These are phyloP conservation scores for Limnephilus lunatus DNA, from an alignment of 2,888 invertebrate genomes.

Conservation along the genomic window DNA sequence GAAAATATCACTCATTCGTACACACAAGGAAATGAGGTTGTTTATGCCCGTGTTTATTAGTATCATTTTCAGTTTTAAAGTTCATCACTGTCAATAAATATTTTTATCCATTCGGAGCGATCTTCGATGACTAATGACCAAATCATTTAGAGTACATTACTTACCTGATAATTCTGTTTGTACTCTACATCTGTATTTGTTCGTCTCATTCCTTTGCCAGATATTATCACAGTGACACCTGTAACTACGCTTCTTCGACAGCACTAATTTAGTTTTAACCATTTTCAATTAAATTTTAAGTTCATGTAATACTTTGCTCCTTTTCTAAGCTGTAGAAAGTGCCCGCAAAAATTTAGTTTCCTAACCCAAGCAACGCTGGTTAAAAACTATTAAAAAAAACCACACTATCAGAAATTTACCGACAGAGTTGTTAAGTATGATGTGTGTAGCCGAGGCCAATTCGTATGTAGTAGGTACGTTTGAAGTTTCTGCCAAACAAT, in stretches of 20 bases:
- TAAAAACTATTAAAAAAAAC: background rate
- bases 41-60: background rate
- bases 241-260: background rate
- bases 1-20: too few relatives aligned
- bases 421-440: background rate
- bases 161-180: background rate
- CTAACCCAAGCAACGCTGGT: background rate
- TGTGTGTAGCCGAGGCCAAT: background rate
- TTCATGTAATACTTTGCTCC: background rate
- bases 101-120: background rate
- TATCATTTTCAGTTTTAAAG: background rate
- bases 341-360: background rate
- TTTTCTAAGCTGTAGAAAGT: background rate
- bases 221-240: background rate
- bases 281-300: background rate
- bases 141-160: background rate
- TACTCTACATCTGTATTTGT: background rate
- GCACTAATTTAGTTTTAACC: background rate
- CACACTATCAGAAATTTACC: background rate
- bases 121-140: too few relatives aligned
- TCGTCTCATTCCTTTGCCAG: background rate
- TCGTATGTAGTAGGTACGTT: background rate
- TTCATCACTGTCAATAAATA: too few relatives aligned
- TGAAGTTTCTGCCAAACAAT: background rate
- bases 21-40: too few relatives aligned